Evolutionary conservation across 2,888 invertebrate species (phyloP).

Genomic region (Thelaira solivaga): DNA sequence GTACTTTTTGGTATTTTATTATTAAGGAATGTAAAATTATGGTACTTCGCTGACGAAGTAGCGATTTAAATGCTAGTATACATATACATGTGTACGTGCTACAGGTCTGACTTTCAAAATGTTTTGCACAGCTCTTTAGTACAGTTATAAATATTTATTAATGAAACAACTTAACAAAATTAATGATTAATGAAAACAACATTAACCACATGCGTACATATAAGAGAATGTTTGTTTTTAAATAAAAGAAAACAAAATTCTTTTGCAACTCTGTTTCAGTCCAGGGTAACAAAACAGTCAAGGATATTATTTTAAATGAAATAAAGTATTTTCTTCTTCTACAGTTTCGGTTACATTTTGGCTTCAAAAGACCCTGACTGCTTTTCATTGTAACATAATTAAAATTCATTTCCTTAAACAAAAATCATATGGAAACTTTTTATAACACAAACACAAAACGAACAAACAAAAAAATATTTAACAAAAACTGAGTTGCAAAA

Average conservation of each 20-base stretch:
- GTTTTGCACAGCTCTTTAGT: too few relatives aligned
- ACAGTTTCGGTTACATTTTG: not conserved
- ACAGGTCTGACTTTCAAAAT: too few relatives aligned
- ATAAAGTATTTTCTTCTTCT: constrained; percentile 31
- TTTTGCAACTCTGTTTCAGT: constrained; percentile 21
- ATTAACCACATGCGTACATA: not conserved
- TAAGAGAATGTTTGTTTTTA: not conserved
- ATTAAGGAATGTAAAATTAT: too few relatives aligned
- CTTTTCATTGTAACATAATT: constrained; percentile 48
- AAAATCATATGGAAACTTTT: constrained; percentile 37
- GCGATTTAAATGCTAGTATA: too few relatives aligned
- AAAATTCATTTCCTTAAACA: constrained; percentile 58
- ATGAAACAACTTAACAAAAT: constrained; percentile 1
- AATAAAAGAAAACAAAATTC: not conserved
- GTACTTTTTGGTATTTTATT: too few relatives aligned
- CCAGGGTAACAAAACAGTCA: constrained; percentile 57
- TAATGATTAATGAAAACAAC: not conserved
- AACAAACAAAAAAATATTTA: not conserved
- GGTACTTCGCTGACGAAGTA: too few relatives aligned
- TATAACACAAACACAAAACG: not conserved
- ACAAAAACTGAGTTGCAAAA: too few relatives aligned
- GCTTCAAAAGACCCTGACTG: constrained; percentile 10
- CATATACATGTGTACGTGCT: too few relatives aligned
- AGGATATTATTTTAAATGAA: constrained; percentile 51
- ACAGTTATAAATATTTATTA: too few relatives aligned